Conservation (phyloP, 2,113 vertebrate genomes). For the Malurus elegans region DNA sequence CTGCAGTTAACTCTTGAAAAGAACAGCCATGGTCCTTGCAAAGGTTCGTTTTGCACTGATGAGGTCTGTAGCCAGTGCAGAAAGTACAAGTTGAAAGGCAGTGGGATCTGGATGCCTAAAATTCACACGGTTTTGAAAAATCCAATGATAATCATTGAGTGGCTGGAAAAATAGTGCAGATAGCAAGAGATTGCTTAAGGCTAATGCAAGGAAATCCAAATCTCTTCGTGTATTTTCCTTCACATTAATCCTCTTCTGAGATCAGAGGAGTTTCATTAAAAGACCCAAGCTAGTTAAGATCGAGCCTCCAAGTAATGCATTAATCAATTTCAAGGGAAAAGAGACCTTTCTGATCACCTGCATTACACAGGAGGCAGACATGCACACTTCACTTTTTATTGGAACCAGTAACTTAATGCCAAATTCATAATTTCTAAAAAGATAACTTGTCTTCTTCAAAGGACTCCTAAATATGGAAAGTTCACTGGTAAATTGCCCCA, state of each 20-base stretch:
- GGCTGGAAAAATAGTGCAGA: background rate
- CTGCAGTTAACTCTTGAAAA: conserved; percentile 31
- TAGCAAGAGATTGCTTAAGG: background rate
- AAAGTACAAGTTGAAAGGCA: background rate
- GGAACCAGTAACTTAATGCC: background rate
- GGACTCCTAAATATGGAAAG: background rate
- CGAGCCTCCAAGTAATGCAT: background rate
- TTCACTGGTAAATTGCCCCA: background rate
- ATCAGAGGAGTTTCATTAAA: conserved; percentile 19
- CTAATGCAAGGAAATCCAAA: conserved; percentile 3
- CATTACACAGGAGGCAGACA: background rate
- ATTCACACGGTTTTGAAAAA: background rate
- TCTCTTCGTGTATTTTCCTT: background rate
- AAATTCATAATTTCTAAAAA: background rate
- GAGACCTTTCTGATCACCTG: background rate
- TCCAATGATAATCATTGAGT: background rate
- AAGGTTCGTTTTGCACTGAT: background rate
- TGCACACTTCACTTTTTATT: background rate
- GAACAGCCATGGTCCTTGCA: background rate
- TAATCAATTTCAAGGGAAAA: background rate
- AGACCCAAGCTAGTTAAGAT: background rate
- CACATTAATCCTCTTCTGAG: background rate
- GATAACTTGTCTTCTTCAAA: background rate
- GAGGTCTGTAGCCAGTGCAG: background rate
- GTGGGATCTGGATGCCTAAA: background rate